Percentiles rank a stretch among this genome's conserved stretches.
These are phyloP conservation scores for Ptilodon capucinus DNA, from an alignment of 2,888 invertebrate genomes.

Conservation along the genomic window DNA sequence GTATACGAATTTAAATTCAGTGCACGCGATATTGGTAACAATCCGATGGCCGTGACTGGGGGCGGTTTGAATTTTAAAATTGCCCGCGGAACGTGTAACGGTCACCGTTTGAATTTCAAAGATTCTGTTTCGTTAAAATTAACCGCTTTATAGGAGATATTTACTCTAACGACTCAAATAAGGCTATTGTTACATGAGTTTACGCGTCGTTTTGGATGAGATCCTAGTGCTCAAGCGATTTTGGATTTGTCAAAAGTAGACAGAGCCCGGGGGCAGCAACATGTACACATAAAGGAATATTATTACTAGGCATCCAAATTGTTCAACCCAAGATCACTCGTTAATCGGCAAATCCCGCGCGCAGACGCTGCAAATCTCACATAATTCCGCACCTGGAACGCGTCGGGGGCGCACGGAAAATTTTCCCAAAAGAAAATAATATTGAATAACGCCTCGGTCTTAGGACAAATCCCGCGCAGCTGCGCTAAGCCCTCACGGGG, in stretches of 20 bases:
- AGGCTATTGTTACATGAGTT: too few species aligned
- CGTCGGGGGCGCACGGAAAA: slow-evolving; percentile 27
- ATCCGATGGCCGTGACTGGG: slow-evolving; percentile 52
- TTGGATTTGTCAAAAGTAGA: too few species aligned
- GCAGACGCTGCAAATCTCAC: slow-evolving; percentile 53
- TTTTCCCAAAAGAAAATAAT: slow-evolving; percentile 66
- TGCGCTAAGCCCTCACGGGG: slow-evolving; percentile 71
- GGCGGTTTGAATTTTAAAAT: slow-evolving; percentile 68
- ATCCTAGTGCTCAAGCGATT: too few species aligned
- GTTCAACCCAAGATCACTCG: slow-evolving; percentile 25
- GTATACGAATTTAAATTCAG: slow-evolving; percentile 63
- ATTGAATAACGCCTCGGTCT: slow-evolving; percentile 73
- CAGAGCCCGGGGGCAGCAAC: too few species aligned
- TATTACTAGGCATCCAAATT: background rate
- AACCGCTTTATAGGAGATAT: slow-evolving; percentile 10
- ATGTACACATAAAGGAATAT: background rate
- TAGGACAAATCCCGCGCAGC: slow-evolving; percentile 72
- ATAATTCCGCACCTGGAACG: slow-evolving; percentile 62
- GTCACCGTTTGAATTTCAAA: slow-evolving; percentile 48
- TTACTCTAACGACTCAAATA: background rate
- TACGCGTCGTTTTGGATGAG: too few species aligned
- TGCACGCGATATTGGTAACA: slow-evolving; percentile 66
- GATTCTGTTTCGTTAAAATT: slow-evolving; percentile 38
- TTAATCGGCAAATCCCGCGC: slow-evolving; percentile 38
- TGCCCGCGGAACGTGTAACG: slow-evolving; percentile 37